Evolutionary conservation across 1,140 invertebrate species (phyloP).

Genomic region (Scaptomyza montana): DNA sequence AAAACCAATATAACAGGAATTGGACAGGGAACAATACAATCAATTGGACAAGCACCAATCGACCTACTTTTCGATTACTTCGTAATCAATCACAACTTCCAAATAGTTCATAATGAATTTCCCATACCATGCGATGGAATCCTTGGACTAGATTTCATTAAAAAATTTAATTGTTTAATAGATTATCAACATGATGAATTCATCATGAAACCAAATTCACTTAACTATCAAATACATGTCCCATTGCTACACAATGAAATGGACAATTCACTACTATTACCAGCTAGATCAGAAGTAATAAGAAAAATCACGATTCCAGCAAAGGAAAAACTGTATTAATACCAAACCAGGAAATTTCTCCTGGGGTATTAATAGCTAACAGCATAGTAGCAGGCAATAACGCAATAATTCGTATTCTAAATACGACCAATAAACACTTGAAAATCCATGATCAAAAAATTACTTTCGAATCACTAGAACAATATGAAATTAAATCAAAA

Average conservation of each 20-base stretch:
- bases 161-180: no score
- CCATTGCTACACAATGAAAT: conserved; percentile 3
- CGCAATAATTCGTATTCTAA: conserved; percentile 10
- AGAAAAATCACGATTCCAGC: conserved; percentile 1
- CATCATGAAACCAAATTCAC: background rate
- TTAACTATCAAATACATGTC: conserved; percentile 11
- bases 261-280: conserved; percentile 18
- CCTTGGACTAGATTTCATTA: no score
- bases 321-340: conserved; percentile 3
- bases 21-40: conserved; percentile 13
- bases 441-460: no score
- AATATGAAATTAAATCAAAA: no score
- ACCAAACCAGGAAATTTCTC: conserved; percentile 8
- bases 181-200: conserved; percentile 3
- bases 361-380: background rate
- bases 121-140: no score
- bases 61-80: conserved; percentile 18
- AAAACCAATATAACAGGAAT: conserved; percentile 7
- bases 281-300: conserved; percentile 10
- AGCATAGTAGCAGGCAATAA: background rate
- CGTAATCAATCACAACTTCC: background rate
- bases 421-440: background rate
- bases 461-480: no score
- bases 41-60: no score
- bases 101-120: no score